Evolutionary conservation across 2,113 vertebrate genomes (phyloP).

Genomic region (Macquaria australasica): DNA sequence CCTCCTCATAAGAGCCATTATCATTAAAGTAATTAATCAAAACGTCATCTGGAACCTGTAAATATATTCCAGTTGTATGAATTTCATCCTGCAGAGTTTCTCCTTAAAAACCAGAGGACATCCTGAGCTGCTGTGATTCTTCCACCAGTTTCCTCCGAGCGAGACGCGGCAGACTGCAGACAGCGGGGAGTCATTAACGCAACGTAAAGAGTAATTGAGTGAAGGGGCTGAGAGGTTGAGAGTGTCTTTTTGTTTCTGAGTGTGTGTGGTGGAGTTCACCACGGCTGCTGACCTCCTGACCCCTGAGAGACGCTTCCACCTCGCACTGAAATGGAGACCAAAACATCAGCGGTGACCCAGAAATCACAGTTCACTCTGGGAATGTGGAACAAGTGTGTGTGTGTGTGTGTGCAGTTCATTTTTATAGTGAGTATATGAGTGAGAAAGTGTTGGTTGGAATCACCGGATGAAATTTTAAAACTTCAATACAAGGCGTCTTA

Average conservation of each 20-base stretch:
- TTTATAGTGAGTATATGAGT: background rate
- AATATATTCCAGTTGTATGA: background rate
- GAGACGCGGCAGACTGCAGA: background rate
- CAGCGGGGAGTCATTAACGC: constrained; percentile 43
- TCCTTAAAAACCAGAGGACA: background rate
- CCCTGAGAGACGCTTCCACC: constrained; percentile 1
- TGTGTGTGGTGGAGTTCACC: constrained; percentile 43
- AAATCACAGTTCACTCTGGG: constrained; percentile 61
- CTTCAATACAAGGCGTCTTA: background rate
- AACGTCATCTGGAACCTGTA: background rate
- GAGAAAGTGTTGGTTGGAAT: background rate
- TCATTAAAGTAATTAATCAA: background rate
- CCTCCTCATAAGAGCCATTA: background rate
- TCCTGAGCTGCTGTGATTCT: background rate
- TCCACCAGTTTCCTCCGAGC: background rate
- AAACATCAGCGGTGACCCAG: constrained; percentile 71
- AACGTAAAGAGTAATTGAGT: constrained; percentile 41
- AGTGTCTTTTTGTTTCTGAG: constrained; percentile 36
- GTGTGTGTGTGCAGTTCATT: background rate
- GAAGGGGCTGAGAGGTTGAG: constrained; percentile 17
- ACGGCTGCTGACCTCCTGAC: constrained; percentile 54
- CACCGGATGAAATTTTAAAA: background rate
- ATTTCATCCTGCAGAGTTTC: background rate
- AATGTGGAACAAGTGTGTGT: constrained; percentile 34
- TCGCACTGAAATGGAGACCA: constrained; percentile 53